Base-by-base conservation (phyloP, 2,113 vertebrate species). In the Pholis gunnellus region DNA sequence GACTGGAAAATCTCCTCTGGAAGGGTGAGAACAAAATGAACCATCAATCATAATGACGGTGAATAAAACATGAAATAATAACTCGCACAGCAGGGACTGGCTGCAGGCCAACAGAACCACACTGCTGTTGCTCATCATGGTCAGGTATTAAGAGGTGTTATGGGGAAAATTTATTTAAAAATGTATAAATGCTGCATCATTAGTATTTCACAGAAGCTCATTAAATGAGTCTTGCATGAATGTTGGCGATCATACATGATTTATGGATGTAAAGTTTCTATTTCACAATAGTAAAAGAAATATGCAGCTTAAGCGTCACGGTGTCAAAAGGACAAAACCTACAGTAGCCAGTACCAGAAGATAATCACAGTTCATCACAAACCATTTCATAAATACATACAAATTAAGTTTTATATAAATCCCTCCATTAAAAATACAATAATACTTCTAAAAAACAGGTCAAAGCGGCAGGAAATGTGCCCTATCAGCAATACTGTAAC, bases 1-100 rank as follows among this genome's bases (percentile, higher is more conserved):
- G 95, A 97, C 93, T 96, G 97, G 89, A 99, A 93, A 67, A 99
- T 96, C 94, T 99, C 98, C 95, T 99, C 98, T 99, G 89, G 13
- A 85, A 85, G 57, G 93, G 65, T 76, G 1, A 54, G 52, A 68
- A 67, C 2, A 42, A 52, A 63, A 50, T 3, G 9, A 27, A 27
- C 6, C 5, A 57, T 85, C 20, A 61, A 5, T 84, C 57, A 73
- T 48, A 14, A 68, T 56, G 54, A 67, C 9, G 40, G 1, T 0
- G 17, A 78, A 29, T 17, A 5, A 46, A 22, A n/a, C 11, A 3
- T 18, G 5, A 9, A 38, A 38, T 38, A 27, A 13, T 52, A 54
- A 14, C 14, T 40, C 36, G 4, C 25, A 52, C 78, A 57, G 29
- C 67, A 56, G 38, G 27, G 42, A 64, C n/a, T 40, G 38, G 77